Conservation (phyloP, 2,113 vertebrate genomes). For the Spizaetus ornatus region DNA sequence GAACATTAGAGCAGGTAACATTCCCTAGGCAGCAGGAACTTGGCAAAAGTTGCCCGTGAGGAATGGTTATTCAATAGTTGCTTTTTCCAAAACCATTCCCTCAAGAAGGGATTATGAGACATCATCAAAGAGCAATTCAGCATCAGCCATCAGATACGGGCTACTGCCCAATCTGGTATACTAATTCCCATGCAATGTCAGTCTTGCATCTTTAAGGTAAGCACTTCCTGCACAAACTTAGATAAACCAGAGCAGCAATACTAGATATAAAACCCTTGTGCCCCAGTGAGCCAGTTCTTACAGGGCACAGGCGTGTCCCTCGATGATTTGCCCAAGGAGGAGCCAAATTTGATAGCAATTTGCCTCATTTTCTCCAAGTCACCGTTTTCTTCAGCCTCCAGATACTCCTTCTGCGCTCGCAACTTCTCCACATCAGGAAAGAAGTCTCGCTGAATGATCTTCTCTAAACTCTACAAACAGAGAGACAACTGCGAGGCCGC, state of each 20-base stretch:
- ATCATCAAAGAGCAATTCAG: not conserved
- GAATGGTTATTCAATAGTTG: not conserved
- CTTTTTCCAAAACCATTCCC: not conserved
- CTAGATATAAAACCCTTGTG: not conserved
- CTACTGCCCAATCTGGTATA: not conserved
- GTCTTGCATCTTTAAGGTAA: not conserved
- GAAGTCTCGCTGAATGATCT: constrained; percentile 94
- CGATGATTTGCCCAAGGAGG: constrained; percentile 82
- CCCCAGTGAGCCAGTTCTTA: constrained; percentile 63
- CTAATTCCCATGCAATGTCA: not conserved
- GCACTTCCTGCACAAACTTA: accelerated
- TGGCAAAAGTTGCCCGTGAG: not conserved
- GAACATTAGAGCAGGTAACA: accelerated
- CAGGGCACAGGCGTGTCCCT: constrained; percentile 84
- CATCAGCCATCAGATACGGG: not conserved
- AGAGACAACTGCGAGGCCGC: accelerated
- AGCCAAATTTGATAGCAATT: constrained; percentile 92
- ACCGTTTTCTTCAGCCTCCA: constrained; percentile 93
- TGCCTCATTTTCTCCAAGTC: constrained; percentile 94
- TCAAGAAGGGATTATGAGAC: not conserved
- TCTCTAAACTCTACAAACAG: constrained; percentile 81
- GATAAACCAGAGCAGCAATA: not conserved
- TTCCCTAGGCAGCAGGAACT: not conserved
- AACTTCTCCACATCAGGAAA: constrained; percentile 94
- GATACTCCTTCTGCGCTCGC: constrained; percentile 91